Evolutionary conservation across 2,888 invertebrate genomes (phyloP).

Genomic region (Caenorhabditis imperialis): DNA sequence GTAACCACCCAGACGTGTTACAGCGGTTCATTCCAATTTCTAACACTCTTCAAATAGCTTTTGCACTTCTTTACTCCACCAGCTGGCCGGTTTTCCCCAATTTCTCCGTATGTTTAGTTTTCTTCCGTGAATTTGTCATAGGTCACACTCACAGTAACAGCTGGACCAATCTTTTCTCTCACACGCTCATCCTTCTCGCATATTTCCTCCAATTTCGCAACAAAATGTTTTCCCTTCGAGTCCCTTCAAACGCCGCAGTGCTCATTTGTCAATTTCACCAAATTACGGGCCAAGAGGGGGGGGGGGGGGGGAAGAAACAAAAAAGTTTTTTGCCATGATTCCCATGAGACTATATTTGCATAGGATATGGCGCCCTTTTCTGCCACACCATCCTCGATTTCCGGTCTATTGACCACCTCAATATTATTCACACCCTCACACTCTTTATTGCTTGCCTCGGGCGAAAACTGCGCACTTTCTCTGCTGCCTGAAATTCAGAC

Average conservation of each 20-base stretch:
- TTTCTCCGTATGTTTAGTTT: too few relatives aligned
- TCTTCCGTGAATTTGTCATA: too few relatives aligned
- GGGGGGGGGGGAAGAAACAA: slow-evolving; percentile 25
- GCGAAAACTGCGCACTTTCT: slow-evolving; percentile 23
- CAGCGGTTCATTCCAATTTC: too few relatives aligned
- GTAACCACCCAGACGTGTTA: too few relatives aligned
- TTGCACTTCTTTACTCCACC: too few relatives aligned
- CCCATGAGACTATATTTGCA: slow-evolving; percentile 49
- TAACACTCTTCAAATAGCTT: too few relatives aligned
- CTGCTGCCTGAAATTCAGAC: slow-evolving; percentile 13
- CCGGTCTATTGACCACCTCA: slow-evolving; percentile 33
- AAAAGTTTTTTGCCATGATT: slow-evolving; percentile 33
- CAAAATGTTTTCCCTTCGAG: too few relatives aligned
- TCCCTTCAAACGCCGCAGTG: neutral
- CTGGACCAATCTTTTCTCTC: too few relatives aligned
- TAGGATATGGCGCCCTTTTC: slow-evolving; percentile 35
- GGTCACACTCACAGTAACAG: too few relatives aligned
- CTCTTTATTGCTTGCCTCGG: slow-evolving; percentile 41
- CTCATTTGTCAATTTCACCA: slow-evolving; percentile 51
- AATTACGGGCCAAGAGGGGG: slow-evolving; percentile 16
- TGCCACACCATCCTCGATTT: slow-evolving; percentile 21
- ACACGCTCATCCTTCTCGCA: too few relatives aligned
- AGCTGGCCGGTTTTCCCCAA: neutral
- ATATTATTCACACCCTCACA: slow-evolving; percentile 38
- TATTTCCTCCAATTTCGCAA: too few relatives aligned